phyloP scores from a whole-genome alignment of 1,140 invertebrate genomes.

The Anthonomus grandis region DNA sequence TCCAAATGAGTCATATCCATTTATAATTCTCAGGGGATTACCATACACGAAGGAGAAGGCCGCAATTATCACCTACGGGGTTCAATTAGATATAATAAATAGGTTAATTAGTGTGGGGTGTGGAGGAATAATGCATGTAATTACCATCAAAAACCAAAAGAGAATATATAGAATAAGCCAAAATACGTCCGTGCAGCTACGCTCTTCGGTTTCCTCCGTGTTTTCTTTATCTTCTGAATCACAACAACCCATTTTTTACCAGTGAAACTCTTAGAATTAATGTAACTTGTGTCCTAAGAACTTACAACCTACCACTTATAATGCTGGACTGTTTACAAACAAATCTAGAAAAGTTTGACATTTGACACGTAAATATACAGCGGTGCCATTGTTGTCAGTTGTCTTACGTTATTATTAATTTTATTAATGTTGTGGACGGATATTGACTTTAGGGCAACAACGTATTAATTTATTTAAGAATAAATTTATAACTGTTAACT shows the following conservation, averaged over 20 bases:
- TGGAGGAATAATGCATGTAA: no score
- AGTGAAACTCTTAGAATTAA: no score
- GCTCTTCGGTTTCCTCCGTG: slow-evolving; percentile 47
- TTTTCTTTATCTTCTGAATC: slow-evolving; percentile 34
- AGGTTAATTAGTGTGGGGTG: slow-evolving; percentile 1
- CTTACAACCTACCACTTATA: no score
- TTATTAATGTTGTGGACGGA: no score
- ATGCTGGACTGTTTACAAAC: background rate
- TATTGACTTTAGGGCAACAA: no score
- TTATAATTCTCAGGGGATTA: slow-evolving; percentile 80
- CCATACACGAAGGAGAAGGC: slow-evolving; percentile 87
- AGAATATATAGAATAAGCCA: slow-evolving; percentile 79
- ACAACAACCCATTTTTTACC: slow-evolving; percentile 44
- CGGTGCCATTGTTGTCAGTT: no score
- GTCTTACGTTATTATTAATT: no score
- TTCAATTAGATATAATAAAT: slow-evolving; percentile 20
- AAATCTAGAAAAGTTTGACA: background rate
- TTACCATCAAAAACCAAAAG: slow-evolving; percentile 88
- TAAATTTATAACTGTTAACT: no score
- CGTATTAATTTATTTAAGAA: no score
- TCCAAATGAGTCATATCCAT: slow-evolving; percentile 95
- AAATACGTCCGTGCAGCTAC: slow-evolving; percentile 81
- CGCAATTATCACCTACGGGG: slow-evolving; percentile 73
- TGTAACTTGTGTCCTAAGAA: background rate
- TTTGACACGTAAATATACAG: background rate